Conservation (phyloP, 2,797 vertebrate genomes). For the Falco biarmicus region DNA sequence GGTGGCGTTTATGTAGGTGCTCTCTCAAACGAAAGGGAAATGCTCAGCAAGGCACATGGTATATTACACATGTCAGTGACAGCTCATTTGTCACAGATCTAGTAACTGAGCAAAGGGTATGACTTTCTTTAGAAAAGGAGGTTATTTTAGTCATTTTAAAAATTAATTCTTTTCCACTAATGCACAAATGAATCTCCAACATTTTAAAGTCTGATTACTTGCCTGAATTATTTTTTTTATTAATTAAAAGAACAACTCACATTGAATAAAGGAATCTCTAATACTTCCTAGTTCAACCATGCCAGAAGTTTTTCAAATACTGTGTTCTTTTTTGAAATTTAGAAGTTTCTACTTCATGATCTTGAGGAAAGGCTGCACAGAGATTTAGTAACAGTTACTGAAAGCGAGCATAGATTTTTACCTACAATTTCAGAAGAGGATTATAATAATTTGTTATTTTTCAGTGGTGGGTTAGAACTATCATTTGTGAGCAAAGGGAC, state of each 20-base stretch:
- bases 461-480: not conserved
- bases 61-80: not conserved
- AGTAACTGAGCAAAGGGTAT: not conserved
- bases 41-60: not conserved
- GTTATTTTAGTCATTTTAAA: not conserved
- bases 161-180: not conserved
- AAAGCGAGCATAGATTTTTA: not conserved
- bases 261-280: not conserved
- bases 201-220: not conserved
- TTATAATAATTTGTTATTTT: not conserved
- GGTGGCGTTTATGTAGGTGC: conserved; percentile 19
- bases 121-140: not conserved
- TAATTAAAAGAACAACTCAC: not conserved
- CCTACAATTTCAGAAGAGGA: not conserved
- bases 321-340: not conserved
- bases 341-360: not conserved
- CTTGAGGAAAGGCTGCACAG: not conserved
- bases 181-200: not conserved
- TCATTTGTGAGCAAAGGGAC: not conserved
- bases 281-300: not conserved
- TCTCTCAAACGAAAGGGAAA: conserved; percentile 20
- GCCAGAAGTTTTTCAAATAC: not conserved
- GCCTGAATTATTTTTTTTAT: not conserved
- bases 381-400: not conserved
- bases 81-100: not conserved